Evolutionary conservation across 2,797 vertebrate genomes (phyloP), one percentile per base, ranked within the genome.

Genomic region (Sebastes wilsoni): DNA sequence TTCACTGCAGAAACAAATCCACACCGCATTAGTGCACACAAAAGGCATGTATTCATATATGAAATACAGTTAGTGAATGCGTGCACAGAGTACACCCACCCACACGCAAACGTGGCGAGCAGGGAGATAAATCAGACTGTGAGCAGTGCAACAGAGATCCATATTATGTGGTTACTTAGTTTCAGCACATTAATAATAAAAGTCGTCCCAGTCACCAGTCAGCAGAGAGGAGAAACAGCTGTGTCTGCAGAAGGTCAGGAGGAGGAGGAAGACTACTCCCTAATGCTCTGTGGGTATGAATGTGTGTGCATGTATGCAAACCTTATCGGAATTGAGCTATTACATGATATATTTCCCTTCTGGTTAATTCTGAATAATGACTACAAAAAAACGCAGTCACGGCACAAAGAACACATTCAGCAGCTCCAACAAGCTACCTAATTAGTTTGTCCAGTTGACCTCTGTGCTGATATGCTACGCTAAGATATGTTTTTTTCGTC

Each of bases 141-240:
- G 87, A 90, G 82, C 84, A 77, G 82, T 49, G 80, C 83, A 80
- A 81, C 88, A 91, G 83, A 91, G 83, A 91, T 89, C 81, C 88
- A 83, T 89, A 92, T 93, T 91, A 92, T 93, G 90, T 85, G 91
- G 91, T 94, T 92, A 93, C 94, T 94, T 92, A 93, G 93, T 93
- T 93, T 93, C 92, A 90, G 91, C 75, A 80, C 92, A 91, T 94
- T 92, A 93, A 94, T 92, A 93, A 94, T 91, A 92, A 91, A 87
- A 87, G 80, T 73, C 20, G n/a, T 85, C 85, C 84, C 78, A 87
- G 89, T 90, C 89, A 84, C 83, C 69, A 77, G 84, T 72, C 82
- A 80, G 83, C 76, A 76, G 56, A 83, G 89, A 95, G 89, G 91
- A 86, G 88, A 83, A 91, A 67, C 91, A 94, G 85, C 85, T 92